These are phyloP conservation scores for Sanderia malayensis DNA, from an alignment of 30 jellyfish, hydroid and myxozoan species.

Conservation along the genomic window DNA sequence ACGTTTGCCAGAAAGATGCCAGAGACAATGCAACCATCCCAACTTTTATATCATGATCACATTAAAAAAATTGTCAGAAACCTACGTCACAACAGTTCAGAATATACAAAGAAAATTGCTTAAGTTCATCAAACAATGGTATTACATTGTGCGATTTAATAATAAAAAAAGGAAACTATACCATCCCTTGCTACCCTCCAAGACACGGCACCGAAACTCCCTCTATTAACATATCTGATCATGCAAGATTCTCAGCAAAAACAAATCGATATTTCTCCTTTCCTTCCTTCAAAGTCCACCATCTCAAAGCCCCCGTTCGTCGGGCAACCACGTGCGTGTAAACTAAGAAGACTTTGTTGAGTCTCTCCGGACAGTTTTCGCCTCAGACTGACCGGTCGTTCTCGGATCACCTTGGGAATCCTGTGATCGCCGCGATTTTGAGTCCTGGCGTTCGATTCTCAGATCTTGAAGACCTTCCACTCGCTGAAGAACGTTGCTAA, in stretches of 20 bases:
- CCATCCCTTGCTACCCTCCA: not conserved
- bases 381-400: conserved; percentile 22
- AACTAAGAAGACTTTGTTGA: not conserved
- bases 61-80: conserved; percentile 39
- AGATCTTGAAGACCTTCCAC: conserved; percentile 87
- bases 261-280: too few species aligned
- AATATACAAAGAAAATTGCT: conserved; percentile 32
- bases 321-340: too few species aligned
- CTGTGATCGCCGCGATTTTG: conserved; percentile 46
- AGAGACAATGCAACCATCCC: not conserved
- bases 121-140: conserved; percentile 4
- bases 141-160: not conserved
- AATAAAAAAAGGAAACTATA: not conserved
- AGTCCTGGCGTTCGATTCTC: conserved; percentile 62
- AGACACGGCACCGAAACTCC: too few species aligned
- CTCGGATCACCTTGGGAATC: conserved; percentile 34
- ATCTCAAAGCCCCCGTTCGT: too few species aligned
- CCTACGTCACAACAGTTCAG: conserved; percentile 23
- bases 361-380: conserved; percentile 33
- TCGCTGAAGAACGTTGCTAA: conserved; percentile 67
- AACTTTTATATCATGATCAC: conserved; percentile 7
- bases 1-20: too few species aligned
- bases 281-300: too few species aligned
- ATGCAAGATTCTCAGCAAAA: too few species aligned
- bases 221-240: too few species aligned